A percentile compares a stretch with the other conserved stretches of the same genome.
Evolutionary conservation across 2,888 invertebrate species (phyloP).

Genomic region (Tiliacea citrago): DNA sequence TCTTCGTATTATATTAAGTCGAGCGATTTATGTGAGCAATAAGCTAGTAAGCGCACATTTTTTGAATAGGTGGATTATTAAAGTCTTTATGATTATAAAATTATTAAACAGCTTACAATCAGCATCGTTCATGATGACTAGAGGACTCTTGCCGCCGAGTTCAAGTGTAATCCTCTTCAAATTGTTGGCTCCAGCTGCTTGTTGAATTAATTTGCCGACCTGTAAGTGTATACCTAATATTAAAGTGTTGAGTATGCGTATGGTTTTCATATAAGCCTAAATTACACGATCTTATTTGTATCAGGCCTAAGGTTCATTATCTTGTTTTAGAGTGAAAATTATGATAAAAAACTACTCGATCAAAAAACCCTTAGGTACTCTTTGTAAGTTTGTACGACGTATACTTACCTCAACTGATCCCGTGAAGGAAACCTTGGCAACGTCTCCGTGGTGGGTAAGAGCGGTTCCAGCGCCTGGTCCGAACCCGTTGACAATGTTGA

Average conservation of each 20-base stretch:
- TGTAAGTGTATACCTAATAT: slow-evolving; percentile 14
- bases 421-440: slow-evolving; percentile 96
- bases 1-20: no score
- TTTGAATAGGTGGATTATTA: neutral
- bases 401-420: slow-evolving; percentile 87
- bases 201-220: slow-evolving; percentile 91
- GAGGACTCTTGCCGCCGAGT: slow-evolving; percentile 96
- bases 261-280: neutral
- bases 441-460: slow-evolving; percentile 92
- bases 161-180: slow-evolving; percentile 95
- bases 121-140: slow-evolving; percentile 95
- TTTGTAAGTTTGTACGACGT: no score
- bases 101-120: slow-evolving; percentile 90
- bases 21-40: no score
- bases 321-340: neutral
- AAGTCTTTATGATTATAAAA: neutral
- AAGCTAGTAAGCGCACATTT: neutral
- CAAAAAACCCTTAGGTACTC: neutral
- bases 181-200: slow-evolving; percentile 94
- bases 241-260: neutral
- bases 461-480: slow-evolving; percentile 94
- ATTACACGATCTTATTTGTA: neutral
- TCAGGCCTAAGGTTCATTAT: neutral
- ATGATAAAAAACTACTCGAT: neutral
- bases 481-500: slow-evolving; percentile 97